Conservation (phyloP, 2,797 vertebrate genomes). For the Anniella stebbinsi region DNA sequence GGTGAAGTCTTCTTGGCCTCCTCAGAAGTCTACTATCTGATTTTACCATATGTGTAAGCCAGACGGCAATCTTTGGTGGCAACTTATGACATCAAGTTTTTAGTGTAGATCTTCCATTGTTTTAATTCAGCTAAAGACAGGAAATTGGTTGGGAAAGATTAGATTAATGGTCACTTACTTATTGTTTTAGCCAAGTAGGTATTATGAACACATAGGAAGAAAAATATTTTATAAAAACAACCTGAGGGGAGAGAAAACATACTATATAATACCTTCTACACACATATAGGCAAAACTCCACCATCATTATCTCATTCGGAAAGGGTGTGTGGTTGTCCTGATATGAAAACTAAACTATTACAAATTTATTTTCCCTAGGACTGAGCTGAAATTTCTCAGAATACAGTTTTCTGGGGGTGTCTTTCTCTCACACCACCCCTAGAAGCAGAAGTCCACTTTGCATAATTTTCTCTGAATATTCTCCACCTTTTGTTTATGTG, state of each 20-base stretch:
- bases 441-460: neutral
- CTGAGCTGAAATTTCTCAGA: neutral
- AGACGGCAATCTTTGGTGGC: neutral
- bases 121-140: slow-evolving; percentile 17
- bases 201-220: slow-evolving; percentile 28
- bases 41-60: neutral
- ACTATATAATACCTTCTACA: neutral
- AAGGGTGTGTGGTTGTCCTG: neutral
- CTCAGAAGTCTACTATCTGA: neutral
- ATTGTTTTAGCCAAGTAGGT: neutral
- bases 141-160: neutral
- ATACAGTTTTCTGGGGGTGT: neutral
- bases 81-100: neutral
- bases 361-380: neutral
- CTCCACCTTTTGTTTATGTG: neutral
- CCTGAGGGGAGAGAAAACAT: neutral
- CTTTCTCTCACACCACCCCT: neutral
- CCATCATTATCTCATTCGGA: neutral
- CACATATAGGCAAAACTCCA: neutral
- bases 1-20: neutral
- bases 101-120: neutral
- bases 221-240: slow-evolving; percentile 3
- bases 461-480: neutral
- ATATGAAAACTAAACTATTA: neutral
- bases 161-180: slow-evolving; percentile 23